phyloP scores from a whole-genome alignment of 2,113 vertebrate genomes.

The Neopipo cinnamomea region DNA sequence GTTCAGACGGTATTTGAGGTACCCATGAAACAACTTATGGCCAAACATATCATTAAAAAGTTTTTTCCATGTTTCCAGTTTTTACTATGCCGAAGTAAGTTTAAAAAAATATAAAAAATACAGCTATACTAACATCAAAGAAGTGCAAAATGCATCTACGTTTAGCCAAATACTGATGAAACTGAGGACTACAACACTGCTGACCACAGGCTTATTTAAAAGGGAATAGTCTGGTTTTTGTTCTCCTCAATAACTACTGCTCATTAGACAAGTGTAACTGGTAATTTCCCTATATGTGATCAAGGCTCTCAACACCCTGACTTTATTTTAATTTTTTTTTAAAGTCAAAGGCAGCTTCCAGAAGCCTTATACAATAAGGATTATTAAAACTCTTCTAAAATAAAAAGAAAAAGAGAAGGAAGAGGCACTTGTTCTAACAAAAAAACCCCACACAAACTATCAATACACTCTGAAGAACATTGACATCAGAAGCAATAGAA shows the following conservation, averaged over 20 bases:
- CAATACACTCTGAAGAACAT: neutral
- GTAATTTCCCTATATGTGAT: neutral
- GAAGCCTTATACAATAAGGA: neutral
- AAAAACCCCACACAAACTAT: accelerated
- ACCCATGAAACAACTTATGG: neutral
- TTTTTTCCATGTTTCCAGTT: too few species aligned
- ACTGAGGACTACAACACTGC: neutral
- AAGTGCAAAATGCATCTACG: neutral
- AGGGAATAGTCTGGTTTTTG: neutral
- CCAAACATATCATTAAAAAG: neutral
- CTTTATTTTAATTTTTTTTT: neutral
- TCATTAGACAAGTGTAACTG: neutral
- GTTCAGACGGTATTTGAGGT: neutral
- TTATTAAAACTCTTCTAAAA: neutral
- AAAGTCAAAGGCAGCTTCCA: neutral
- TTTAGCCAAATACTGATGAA: neutral
- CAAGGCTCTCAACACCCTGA: neutral
- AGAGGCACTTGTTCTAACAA: neutral
- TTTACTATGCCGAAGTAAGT: neutral
- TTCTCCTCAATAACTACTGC: neutral
- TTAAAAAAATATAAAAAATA: neutral
- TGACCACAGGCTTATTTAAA: neutral
- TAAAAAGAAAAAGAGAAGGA: neutral
- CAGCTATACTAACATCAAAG: neutral
- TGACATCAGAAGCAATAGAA: neutral